These are phyloP conservation scores for Sipha maydis DNA, from an alignment of 2,888 invertebrate genomes.

Conservation along the genomic window DNA sequence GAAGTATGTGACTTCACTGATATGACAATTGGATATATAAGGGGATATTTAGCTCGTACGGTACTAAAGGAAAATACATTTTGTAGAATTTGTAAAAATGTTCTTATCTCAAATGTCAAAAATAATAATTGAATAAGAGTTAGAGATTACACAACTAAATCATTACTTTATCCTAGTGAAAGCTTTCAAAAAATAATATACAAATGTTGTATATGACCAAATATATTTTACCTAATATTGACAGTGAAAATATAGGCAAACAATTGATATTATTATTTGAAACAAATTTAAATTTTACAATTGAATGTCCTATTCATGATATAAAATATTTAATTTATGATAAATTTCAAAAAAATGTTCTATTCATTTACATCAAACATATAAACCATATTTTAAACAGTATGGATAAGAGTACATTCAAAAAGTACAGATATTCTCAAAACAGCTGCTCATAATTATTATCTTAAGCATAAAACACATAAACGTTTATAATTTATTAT, in stretches of 20 bases:
- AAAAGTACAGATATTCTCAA: too few relatives aligned
- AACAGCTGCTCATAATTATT: neutral
- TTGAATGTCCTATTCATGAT: neutral
- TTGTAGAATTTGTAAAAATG: too few relatives aligned
- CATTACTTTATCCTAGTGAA: neutral
- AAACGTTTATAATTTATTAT: too few relatives aligned
- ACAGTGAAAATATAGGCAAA: neutral
- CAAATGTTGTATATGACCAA: too few relatives aligned
- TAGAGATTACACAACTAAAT: neutral
- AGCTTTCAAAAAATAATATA: too few relatives aligned
- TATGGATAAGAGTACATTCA: neutral
- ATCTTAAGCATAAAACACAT: neutral
- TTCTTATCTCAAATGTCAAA: neutral
- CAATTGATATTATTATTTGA: conserved; percentile 14
- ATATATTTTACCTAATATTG: too few relatives aligned
- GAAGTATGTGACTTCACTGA: neutral
- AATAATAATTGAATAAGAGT: neutral
- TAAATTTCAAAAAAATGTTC: neutral
- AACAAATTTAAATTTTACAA: conserved; percentile 28
- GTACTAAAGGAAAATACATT: neutral
- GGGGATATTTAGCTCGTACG: neutral
- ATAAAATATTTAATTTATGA: too few relatives aligned
- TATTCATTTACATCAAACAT: too few relatives aligned
- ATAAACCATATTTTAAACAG: too few relatives aligned
- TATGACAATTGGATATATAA: neutral